A percentile compares a stretch with the other conserved stretches of the same genome.
phyloP scores from a whole-genome alignment of 2,113 vertebrate genomes.

The Dasyornis broadbenti region DNA sequence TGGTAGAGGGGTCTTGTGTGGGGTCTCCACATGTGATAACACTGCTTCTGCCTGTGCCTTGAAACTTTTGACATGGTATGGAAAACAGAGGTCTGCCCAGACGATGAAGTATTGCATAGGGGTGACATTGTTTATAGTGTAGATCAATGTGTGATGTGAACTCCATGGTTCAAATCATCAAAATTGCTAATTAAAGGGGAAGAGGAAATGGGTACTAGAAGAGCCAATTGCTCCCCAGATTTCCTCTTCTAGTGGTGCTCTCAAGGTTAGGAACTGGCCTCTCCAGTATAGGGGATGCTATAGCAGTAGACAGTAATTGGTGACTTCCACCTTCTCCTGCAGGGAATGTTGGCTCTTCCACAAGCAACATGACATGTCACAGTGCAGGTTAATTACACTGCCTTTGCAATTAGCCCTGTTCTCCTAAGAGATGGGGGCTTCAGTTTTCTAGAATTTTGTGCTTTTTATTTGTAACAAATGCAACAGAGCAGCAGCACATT shows the following conservation, averaged over 20 bases:
- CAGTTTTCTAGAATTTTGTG: neutral
- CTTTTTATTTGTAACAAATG: neutral
- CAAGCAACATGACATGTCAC: neutral
- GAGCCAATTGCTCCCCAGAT: rapidly evolving
- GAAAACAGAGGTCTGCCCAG: neutral
- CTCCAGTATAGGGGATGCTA: neutral
- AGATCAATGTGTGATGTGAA: neutral
- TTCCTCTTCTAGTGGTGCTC: neutral
- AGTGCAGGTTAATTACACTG: neutral
- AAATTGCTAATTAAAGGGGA: neutral
- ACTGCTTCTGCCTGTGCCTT: neutral
- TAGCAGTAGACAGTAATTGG: neutral
- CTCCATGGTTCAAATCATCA: neutral
- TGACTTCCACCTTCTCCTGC: neutral
- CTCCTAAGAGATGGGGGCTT: neutral
- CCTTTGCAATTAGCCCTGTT: neutral
- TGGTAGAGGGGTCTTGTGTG: too few relatives aligned
- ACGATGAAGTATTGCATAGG: neutral
- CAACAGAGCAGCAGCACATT: neutral
- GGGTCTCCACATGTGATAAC: neutral
- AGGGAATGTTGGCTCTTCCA: neutral
- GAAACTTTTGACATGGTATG: neutral
- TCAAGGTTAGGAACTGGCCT: neutral
- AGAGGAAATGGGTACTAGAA: neutral
- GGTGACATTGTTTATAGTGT: neutral